These are phyloP conservation scores for Tokudaia tokunoshimensis DNA, from an alignment of 2,797 vertebrate species.

Conservation along the genomic window DNA sequence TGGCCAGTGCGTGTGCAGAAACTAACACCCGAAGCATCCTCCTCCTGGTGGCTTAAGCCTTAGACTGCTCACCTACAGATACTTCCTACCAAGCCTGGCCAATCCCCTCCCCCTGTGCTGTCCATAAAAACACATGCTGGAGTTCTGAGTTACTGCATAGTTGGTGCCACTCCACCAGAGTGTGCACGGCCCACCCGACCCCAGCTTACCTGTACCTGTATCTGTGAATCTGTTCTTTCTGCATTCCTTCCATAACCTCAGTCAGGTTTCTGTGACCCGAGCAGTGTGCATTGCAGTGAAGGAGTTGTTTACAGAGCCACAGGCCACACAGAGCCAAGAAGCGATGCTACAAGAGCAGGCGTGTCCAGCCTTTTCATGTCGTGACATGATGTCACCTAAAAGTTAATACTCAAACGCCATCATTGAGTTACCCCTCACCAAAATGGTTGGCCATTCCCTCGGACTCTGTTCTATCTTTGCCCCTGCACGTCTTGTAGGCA, in stretches of 20 bases:
- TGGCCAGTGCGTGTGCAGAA: background rate
- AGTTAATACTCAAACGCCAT: no score
- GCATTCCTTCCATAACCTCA: background rate
- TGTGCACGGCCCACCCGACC: background rate
- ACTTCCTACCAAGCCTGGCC: background rate
- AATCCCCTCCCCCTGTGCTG: no score
- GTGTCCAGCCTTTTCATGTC: background rate
- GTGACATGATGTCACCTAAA: no score
- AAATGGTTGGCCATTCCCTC: background rate
- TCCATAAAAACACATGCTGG: background rate
- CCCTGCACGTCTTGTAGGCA: background rate
- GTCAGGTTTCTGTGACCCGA: background rate
- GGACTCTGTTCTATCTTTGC: background rate
- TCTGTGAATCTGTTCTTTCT: background rate
- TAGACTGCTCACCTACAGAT: background rate
- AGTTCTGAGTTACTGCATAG: background rate
- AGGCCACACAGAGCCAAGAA: background rate
- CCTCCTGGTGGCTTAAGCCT: background rate
- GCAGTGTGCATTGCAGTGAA: background rate
- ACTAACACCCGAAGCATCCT: background rate
- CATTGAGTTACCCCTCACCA: background rate
- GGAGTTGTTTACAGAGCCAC: background rate
- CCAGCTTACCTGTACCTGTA: background rate
- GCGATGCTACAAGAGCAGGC: background rate
- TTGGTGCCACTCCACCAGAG: background rate